phyloP scores from a whole-genome alignment of 2,797 vertebrate genomes.

The Morus bassanus region DNA sequence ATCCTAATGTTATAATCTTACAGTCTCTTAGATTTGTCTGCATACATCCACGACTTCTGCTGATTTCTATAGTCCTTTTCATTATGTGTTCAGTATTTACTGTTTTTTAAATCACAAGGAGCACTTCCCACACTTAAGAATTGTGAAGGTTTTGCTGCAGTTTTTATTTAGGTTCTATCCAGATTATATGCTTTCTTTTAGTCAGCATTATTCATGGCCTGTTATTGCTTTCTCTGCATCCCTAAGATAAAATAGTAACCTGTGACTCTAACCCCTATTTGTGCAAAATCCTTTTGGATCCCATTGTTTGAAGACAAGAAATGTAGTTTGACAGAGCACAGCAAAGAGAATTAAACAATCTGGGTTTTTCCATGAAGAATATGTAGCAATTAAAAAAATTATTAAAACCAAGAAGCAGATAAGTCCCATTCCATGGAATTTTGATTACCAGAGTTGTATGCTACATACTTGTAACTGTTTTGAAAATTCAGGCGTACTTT shows the following conservation, averaged over 20 bases:
- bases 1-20: background rate
- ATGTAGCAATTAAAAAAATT: background rate
- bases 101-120: background rate
- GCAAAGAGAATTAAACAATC: background rate
- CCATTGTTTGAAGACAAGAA: background rate
- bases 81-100: background rate
- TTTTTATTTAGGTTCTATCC: background rate
- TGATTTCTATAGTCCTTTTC: background rate
- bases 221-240: background rate
- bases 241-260: background rate
- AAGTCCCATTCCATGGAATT: background rate
- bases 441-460: background rate
- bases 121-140: background rate
- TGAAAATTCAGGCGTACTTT: background rate
- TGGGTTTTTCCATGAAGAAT: background rate
- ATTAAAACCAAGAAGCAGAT: background rate
- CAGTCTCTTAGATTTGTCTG: background rate
- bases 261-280: background rate
- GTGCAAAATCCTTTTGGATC: background rate
- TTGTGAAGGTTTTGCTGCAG: background rate
- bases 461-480: background rate
- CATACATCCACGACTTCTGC: background rate
- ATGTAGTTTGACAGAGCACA: background rate
- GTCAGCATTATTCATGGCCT: background rate
- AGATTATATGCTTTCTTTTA: background rate